Base-by-base conservation (phyloP, 2,797 vertebrate species). In the Oreochromis grahami region DNA sequence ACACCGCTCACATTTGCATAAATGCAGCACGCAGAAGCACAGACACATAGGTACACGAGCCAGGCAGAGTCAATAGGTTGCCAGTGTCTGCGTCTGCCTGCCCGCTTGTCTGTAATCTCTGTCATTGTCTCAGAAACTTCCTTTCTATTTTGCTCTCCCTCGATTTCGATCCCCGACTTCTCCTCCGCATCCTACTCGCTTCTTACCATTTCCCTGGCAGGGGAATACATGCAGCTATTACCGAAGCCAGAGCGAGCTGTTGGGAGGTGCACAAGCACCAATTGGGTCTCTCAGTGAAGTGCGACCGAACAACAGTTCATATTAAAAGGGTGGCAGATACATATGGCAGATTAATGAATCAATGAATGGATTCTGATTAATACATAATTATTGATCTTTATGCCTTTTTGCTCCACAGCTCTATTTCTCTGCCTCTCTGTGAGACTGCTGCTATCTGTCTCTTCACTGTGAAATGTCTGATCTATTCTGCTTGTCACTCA, bases 1-100 rank as follows among this genome's bases (percentile, higher is more conserved):
- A 93, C 90, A 86, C 52, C 2, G 41, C 87, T 88, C 1, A 2
- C 82, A 87, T 93, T 93, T 88, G 88, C 91, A 93, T 91, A 88
- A 87, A 90, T 3, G 12, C 52, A 48, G 68, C 53, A 24, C 38
- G 51, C 52, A 81, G 55, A 84, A 83, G 80, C 70, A 38, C 24
- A 79, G 7, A 84, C 11, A 21, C 50, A 72, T 48, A 91, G 84
- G 82, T 82, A 70, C 80, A 79, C 84, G 32, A 70, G 80, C 80
- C 56, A 8, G 72, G 81, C 81, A 8, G 83, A 83, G 89, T 81
- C 86, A 86, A 84, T 56, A 84, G 83, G 86, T 88, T 83, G 82
- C 72, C 15, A 48, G 48, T n/a, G 90, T 84, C 82, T 87, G 80
- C 77, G 90, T 87, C 81, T 79, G 84, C 14, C 89, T 86, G 68